Base-by-base conservation (phyloP, 2,888 invertebrate genomes). In the Trypoxylon attenuatum region DNA sequence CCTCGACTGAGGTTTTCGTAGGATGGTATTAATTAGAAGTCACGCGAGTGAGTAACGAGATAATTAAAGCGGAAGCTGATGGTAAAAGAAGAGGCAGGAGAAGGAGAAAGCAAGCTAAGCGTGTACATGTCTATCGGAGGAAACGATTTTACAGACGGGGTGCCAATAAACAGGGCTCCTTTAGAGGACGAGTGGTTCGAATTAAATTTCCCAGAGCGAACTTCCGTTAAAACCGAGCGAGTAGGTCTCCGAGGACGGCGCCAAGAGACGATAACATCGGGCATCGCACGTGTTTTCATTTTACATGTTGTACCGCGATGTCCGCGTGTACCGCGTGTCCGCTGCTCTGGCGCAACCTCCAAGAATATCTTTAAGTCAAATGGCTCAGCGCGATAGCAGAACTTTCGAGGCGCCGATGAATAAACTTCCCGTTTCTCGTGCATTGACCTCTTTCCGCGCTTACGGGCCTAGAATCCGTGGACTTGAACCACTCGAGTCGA, bases 261-360 rank as follows among this genome's bases (percentile, higher is more conserved):
- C 81, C 80, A 76, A 61, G 55, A 49, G 58, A 41, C 69, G 80
- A 82, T 82, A 82, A 55, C 75, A 79, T 81, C 80, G 67, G 53
- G 68, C 65, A 74, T 78, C 77, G 71, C 82, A 81, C 73, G 80
- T 81, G 82, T 81, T 81, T 80, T 74, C 75, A 72, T 74, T 81
- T 81, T 80, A 82, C 77, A 72, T 69, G 72, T 70, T 69, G 72
- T 62, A 71, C 67, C 38, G 39, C 39, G n/a, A n/a, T 8, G 33
- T 29, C 45, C 27, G 33, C 47, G 33, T 5, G 27, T 6, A 46
- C 52, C 10, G 25, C 42, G 18, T 18, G 41, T 22, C 19, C 3
- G 22, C 29, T 29, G 16, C 46, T 51, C 23, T 23, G 47, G 29
- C 22, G 45, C 19, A 29, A 39, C 25, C 46, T 60, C 69, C 62